Conservation (phyloP, 2,797 vertebrate species). For the Molossus alvarezi region DNA sequence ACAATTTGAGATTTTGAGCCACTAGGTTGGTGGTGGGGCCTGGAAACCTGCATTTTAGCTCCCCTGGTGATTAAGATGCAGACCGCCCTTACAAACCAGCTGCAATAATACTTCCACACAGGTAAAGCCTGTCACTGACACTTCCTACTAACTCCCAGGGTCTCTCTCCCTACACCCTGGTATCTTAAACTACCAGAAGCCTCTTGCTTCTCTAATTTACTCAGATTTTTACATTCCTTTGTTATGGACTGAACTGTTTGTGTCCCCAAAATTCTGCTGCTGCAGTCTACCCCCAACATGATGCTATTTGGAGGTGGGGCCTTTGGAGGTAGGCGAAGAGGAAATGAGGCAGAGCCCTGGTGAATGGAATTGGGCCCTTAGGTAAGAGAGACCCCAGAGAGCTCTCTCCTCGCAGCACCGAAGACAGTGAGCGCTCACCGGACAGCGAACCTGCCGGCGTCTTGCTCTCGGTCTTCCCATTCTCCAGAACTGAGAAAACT, state of each 20-base stretch:
- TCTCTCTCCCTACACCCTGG: background rate
- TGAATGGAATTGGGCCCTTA: background rate
- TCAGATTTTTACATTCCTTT: background rate
- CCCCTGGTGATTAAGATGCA: background rate
- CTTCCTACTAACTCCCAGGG: background rate
- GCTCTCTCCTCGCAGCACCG: background rate
- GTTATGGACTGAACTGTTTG: background rate
- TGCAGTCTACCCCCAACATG: background rate
- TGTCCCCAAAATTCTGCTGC: background rate
- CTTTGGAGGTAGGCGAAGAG: background rate
- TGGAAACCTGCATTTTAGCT: background rate
- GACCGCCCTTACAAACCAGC: background rate
- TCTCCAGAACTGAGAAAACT: background rate
- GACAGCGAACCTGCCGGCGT: background rate
- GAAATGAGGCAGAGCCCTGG: background rate
- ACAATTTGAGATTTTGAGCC: background rate
- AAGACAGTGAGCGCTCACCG: background rate
- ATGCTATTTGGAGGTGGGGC: background rate
- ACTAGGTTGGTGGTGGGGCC: background rate
- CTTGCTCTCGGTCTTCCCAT: background rate
- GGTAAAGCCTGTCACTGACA: background rate
- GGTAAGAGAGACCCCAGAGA: background rate
- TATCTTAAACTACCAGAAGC: background rate
- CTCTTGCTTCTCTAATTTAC: background rate
- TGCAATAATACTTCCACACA: background rate